A percentile compares a stretch with the other conserved stretches of the same genome.
These are phyloP conservation scores for Phengaris arion DNA, from an alignment of 2,888 invertebrate genomes.

Conservation along the genomic window DNA sequence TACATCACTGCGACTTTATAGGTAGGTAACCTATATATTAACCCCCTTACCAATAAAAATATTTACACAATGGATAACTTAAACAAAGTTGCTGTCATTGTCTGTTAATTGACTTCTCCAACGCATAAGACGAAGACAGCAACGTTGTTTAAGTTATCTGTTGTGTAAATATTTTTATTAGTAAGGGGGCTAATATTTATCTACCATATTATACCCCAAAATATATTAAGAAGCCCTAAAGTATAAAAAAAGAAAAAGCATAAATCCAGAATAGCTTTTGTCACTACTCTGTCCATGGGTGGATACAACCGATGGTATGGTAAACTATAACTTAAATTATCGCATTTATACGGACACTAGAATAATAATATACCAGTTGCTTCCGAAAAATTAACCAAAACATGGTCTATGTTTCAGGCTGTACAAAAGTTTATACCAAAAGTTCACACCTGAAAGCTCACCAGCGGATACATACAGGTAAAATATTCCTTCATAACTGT, in stretches of 20 bases:
- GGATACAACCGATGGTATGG: background rate
- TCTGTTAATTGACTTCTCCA: no score
- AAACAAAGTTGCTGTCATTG: no score
- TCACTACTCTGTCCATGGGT: no score
- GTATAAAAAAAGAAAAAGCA: no score
- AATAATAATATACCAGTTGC: background rate
- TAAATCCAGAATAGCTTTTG: no score
- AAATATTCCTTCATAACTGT: constrained; percentile 42
- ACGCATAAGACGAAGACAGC: no score
- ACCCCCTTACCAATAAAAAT: no score
- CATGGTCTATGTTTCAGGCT: constrained; percentile 82
- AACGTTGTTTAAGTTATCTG: no score
- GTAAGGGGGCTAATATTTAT: background rate
- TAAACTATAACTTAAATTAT: no score
- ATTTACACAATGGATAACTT: no score
- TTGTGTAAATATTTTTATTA: no score
- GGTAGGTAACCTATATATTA: constrained; percentile 70
- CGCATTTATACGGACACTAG: background rate
- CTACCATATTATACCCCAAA: background rate
- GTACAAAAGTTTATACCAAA: constrained; percentile 98
- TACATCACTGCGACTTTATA: constrained; percentile 97
- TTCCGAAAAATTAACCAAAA: background rate
- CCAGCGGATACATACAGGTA: constrained; percentile 98
- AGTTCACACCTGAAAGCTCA: constrained; percentile 98
- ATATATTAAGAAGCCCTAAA: no score